Conservation (phyloP, 2,888 invertebrate species). For the Andrena minutula region DNA sequence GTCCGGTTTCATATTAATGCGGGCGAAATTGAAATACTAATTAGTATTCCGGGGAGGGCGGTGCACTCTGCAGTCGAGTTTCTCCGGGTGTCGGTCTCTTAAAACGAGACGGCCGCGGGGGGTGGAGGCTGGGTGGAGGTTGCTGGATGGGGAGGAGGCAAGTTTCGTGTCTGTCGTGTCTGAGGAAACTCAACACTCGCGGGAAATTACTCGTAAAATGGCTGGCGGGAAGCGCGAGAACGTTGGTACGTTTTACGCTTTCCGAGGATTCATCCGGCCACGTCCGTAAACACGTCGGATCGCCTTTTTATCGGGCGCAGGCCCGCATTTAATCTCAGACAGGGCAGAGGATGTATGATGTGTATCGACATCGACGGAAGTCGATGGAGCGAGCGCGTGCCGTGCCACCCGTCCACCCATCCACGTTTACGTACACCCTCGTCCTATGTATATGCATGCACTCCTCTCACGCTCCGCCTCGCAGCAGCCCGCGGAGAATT, state of each 20-base stretch:
- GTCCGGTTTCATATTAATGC: conserved; percentile 60
- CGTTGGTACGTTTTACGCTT: conserved; percentile 55
- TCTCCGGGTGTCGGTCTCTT: conserved; percentile 44
- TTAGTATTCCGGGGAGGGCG: conserved; percentile 63
- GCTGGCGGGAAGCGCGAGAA: conserved; percentile 47
- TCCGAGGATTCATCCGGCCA: conserved; percentile 50
- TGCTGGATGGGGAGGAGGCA: background rate
- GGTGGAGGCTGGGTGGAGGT: background rate
- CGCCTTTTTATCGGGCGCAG: conserved; percentile 55
- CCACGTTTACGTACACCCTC: background rate
- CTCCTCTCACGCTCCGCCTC: background rate
- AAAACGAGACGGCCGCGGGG: conserved; percentile 37
- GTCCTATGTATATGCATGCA: background rate
- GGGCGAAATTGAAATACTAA: conserved; percentile 58
- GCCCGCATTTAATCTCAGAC: conserved; percentile 46
- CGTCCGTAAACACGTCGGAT: conserved; percentile 45
- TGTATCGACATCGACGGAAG: conserved; percentile 21
- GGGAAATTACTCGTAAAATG: conserved; percentile 69
- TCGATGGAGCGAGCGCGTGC: conserved; percentile 13
- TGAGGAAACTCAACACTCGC: conserved; percentile 55
- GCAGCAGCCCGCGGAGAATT: conserved; percentile 14
- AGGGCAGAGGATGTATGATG: conserved; percentile 14
- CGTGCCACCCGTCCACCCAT: background rate
- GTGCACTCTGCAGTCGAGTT: conserved; percentile 19
- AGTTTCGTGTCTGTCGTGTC: conserved; percentile 52